These are phyloP conservation scores for Carduelis carduelis DNA, from an alignment of 2,797 vertebrate genomes.

Conservation along the genomic window DNA sequence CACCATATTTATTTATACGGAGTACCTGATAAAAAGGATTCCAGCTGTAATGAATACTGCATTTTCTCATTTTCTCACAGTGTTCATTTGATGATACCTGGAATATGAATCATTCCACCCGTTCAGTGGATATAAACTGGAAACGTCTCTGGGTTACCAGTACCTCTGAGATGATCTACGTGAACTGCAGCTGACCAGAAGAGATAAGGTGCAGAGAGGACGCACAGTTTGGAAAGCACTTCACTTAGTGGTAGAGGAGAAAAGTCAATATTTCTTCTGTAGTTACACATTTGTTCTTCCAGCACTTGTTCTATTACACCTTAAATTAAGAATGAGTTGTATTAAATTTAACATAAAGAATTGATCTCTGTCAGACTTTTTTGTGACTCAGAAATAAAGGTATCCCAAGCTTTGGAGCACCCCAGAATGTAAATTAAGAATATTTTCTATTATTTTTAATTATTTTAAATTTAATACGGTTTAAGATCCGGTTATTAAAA, in stretches of 20 bases:
- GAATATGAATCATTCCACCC: neutral
- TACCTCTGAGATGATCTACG: neutral
- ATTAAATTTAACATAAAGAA: neutral
- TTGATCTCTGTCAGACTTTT: neutral
- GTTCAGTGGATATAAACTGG: neutral
- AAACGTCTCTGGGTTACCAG: neutral
- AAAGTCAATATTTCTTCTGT: neutral
- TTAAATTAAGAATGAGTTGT: neutral
- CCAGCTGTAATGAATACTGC: neutral
- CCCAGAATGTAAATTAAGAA: neutral
- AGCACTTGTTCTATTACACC: neutral
- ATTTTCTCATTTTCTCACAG: neutral
- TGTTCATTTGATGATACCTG: neutral
- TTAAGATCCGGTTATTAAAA: rapidly evolving
- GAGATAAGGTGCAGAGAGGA: neutral
- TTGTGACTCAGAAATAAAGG: neutral
- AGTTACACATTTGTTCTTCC: neutral
- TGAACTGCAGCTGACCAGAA: neutral
- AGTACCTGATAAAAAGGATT: slow-evolving; percentile 46
- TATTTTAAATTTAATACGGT: neutral
- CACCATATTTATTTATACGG: slow-evolving; percentile 37
- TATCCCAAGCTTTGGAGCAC: neutral
- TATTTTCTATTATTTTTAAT: neutral
- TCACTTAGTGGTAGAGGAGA: neutral
- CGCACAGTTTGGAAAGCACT: neutral